phyloP scores from a whole-genome alignment of 2,797 vertebrate genomes.

The Astyanax mexicanus region DNA sequence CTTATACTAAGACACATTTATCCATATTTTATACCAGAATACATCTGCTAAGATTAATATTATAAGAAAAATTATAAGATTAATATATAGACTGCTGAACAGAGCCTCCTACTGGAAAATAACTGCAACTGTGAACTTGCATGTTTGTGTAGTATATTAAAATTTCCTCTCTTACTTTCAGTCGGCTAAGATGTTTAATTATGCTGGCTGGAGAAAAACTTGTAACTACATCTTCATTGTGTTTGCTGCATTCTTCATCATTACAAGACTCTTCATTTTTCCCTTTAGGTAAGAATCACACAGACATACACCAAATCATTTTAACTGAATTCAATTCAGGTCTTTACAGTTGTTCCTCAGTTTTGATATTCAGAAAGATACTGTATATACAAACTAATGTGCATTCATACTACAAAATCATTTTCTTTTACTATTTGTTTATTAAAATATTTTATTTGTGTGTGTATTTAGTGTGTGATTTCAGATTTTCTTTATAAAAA shows the following conservation, averaged over 20 bases:
- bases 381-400: no score
- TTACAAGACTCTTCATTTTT: slow-evolving; percentile 91
- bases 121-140: neutral
- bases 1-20: no score
- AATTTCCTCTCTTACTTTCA: slow-evolving; percentile 44
- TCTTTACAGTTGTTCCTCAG: neutral
- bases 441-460: neutral
- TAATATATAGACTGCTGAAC: neutral
- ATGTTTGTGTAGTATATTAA: neutral
- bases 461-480: neutral
- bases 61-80: no score
- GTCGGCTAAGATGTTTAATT: slow-evolving; percentile 99
- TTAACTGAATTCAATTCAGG: neutral
- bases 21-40: no score
- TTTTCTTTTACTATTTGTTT: neutral
- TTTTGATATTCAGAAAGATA: no score
- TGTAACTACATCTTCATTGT: slow-evolving; percentile 95
- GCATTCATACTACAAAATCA: no score
- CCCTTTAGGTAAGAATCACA: slow-evolving; percentile 86
- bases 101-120: slow-evolving; percentile 68
- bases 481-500: neutral
- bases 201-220: slow-evolving; percentile 93
- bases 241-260: slow-evolving; percentile 90
- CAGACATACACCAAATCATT: neutral
- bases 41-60: no score